Conservation (phyloP, 2,113 vertebrate species). For the Gallinago jamesoni region DNA sequence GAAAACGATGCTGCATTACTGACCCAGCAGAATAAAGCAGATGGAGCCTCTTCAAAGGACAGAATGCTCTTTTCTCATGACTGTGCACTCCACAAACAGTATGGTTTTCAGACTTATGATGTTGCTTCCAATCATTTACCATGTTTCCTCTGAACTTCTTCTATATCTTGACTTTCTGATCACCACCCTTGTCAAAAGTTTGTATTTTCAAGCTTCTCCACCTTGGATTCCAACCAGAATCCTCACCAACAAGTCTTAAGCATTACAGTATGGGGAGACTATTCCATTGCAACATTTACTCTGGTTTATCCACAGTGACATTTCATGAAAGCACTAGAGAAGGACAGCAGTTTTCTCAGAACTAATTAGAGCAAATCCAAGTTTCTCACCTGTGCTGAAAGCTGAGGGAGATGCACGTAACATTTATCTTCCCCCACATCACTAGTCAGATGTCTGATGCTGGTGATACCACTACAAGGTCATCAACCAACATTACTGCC, state of each 20-base stretch:
- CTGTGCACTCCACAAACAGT: background rate
- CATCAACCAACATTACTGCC: background rate
- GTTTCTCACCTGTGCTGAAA: background rate
- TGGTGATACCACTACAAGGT: accelerated
- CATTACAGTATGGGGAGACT: background rate
- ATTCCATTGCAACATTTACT: background rate
- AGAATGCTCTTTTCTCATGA: background rate
- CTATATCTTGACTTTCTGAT: background rate
- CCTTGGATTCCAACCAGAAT: background rate
- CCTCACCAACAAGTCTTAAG: background rate
- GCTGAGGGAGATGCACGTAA: background rate
- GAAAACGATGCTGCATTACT: background rate
- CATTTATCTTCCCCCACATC: accelerated
- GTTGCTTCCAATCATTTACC: background rate
- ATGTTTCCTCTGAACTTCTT: background rate
- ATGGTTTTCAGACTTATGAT: background rate
- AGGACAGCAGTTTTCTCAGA: background rate
- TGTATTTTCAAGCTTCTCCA: background rate
- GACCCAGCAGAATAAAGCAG: background rate
- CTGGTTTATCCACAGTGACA: background rate
- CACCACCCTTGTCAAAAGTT: background rate
- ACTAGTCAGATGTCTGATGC: background rate
- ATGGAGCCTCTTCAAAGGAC: background rate
- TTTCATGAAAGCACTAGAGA: background rate
- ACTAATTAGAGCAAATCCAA: background rate